These are phyloP conservation scores for Psix sp. DNA, from an alignment of 1,140 invertebrate species.

Conservation along the genomic window DNA sequence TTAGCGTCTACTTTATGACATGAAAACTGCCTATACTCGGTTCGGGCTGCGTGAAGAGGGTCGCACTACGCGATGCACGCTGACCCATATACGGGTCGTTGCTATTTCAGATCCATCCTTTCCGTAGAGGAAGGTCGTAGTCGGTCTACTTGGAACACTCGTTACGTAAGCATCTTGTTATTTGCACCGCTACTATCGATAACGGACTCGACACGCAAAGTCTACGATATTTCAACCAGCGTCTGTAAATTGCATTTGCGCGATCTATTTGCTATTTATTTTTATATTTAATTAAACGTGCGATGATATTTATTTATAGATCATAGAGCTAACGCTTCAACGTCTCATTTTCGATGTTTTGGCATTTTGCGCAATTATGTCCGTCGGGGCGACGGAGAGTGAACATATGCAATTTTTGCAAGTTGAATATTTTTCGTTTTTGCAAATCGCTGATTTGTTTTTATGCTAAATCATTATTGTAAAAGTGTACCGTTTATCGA, in stretches of 20 bases:
- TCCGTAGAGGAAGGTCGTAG: constrained; percentile 77
- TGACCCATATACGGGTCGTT: constrained; percentile 78
- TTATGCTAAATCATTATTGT: constrained; percentile 3
- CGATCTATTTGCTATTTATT: too few relatives aligned
- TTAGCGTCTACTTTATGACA: constrained; percentile 44
- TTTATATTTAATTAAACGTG: too few relatives aligned
- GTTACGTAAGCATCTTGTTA: constrained; percentile 70
- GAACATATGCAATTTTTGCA: too few relatives aligned
- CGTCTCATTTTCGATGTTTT: too few relatives aligned
- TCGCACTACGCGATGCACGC: constrained; percentile 76
- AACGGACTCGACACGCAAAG: constrained; percentile 43
- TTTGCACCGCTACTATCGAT: constrained; percentile 60
- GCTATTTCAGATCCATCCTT: constrained; percentile 78
- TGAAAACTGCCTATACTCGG: constrained; percentile 49
- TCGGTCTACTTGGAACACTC: constrained; percentile 52
- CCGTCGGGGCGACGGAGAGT: too few relatives aligned
- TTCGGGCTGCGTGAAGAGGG: constrained; percentile 69
- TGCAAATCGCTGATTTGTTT: neutral
- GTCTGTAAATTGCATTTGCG: too few relatives aligned
- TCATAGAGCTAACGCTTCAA: too few relatives aligned
- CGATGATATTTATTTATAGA: too few relatives aligned
- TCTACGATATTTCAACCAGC: too few relatives aligned
- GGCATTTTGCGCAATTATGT: too few relatives aligned
- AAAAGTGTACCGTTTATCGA: too few relatives aligned
- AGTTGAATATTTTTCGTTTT: too few relatives aligned